These are phyloP conservation scores for Hycleus phaleratus DNA, from an alignment of 1,140 invertebrate genomes.

Conservation along the genomic window DNA sequence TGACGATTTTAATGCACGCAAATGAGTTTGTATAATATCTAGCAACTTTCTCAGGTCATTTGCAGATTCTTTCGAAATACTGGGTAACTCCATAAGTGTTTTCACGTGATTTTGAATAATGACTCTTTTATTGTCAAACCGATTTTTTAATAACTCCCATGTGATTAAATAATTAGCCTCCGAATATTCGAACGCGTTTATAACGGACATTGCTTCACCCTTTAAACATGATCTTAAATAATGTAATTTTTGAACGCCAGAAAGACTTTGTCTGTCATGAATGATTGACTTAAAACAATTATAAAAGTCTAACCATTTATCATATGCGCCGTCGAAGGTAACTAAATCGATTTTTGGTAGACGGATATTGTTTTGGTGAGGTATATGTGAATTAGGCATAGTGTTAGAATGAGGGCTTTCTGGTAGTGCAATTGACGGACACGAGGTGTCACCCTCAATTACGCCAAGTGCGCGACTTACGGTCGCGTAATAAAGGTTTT, in stretches of 20 bases:
- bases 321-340: constrained; percentile 17
- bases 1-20: constrained; percentile 19
- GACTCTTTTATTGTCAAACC: constrained; percentile 30
- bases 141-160: constrained; percentile 28
- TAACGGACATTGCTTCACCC: constrained; percentile 20
- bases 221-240: constrained; percentile 27
- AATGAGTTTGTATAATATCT: constrained; percentile 19
- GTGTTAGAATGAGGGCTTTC: not conserved
- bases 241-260: constrained; percentile 26
- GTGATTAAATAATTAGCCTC: constrained; percentile 30
- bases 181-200: constrained; percentile 25
- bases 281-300: constrained; percentile 24
- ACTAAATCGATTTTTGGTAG: constrained; percentile 4
- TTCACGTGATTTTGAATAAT: constrained; percentile 28
- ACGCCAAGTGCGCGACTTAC: no score
- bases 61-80: constrained; percentile 22
- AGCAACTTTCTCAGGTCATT: constrained; percentile 12
- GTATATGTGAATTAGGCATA: not conserved
- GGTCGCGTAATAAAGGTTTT: no score
- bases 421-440: no score
- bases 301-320: constrained; percentile 26
- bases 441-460: no score
- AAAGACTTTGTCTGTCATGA: constrained; percentile 14
- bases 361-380: not conserved
- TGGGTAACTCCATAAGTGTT: constrained; percentile 20